These are phyloP conservation scores for Saccostrea cuccullata DNA, from an alignment of 1,140 invertebrate genomes.

Conservation along the genomic window DNA sequence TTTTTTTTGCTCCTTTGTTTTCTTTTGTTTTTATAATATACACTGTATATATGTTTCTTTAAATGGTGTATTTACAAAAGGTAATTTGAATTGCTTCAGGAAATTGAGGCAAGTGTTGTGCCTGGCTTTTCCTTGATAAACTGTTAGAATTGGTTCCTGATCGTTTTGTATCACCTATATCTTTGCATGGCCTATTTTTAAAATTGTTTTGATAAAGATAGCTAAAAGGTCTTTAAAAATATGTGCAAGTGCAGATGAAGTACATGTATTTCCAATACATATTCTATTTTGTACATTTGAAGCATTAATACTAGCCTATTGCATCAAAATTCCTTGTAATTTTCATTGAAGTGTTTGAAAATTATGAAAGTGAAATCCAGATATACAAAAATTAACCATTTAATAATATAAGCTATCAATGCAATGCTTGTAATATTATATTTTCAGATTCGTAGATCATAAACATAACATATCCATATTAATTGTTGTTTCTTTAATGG, in stretches of 20 bases:
- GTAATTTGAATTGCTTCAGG: not conserved
- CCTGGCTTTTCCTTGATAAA: not conserved
- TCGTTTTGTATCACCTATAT: not conserved
- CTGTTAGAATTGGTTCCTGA: not conserved
- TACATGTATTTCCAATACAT: not conserved
- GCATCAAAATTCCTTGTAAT: not conserved
- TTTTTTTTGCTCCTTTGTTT: not conserved
- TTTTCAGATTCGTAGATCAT: too few relatives aligned
- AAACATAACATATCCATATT: too few relatives aligned
- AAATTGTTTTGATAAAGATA: not conserved
- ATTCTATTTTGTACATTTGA: not conserved
- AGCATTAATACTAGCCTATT: not conserved
- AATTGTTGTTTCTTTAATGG: too few relatives aligned
- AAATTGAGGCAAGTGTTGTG: not conserved
- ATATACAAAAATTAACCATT: too few relatives aligned
- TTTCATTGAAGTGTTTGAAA: not conserved
- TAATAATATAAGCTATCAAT: too few relatives aligned
- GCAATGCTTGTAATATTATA: too few relatives aligned
- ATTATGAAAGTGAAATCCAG: not conserved
- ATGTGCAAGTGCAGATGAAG: not conserved
- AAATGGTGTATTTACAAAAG: not conserved
- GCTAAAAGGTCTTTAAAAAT: not conserved
- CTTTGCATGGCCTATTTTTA: not conserved
- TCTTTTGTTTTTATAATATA: not conserved
- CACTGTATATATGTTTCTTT: not conserved